Conservation (phyloP, 2,113 vertebrate genomes). For the Tauraco erythrolophus region DNA sequence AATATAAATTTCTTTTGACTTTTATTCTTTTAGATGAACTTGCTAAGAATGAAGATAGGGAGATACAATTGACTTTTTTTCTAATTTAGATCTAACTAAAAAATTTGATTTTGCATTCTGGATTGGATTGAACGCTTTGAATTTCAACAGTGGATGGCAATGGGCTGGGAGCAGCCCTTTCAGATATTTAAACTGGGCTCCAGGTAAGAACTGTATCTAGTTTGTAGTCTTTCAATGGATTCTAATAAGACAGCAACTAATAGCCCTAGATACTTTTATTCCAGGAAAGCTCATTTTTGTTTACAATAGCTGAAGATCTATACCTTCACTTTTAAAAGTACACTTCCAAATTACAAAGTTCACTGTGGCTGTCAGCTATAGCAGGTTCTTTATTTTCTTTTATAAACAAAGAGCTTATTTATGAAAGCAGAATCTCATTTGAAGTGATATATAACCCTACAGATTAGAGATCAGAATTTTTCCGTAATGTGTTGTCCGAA, state of each 20-base stretch:
- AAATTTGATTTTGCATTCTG: slow-evolving; percentile 77
- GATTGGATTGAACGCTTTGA: slow-evolving; percentile 89
- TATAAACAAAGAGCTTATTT: neutral
- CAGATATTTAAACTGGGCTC: slow-evolving; percentile 92
- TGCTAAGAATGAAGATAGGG: neutral
- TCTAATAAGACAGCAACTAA: neutral
- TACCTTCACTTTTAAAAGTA: neutral
- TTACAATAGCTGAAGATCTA: neutral
- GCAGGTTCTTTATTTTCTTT: neutral
- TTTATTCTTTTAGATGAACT: neutral
- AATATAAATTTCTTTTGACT: neutral
- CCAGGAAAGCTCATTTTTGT: neutral
- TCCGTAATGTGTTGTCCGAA: neutral
- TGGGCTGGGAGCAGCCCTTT: slow-evolving; percentile 88
- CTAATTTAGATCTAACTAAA: slow-evolving; percentile 74
- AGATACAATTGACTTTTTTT: neutral
- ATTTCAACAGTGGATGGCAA: slow-evolving; percentile 88
- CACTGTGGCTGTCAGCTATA: neutral
- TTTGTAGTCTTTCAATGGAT: neutral
- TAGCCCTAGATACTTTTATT: neutral
- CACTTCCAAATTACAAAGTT: neutral
- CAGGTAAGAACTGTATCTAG: slow-evolving; percentile 76
- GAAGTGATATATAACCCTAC: neutral
- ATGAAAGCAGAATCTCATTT: neutral
- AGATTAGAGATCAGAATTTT: neutral